Conservation (phyloP, 2,113 vertebrate genomes). For the Desmodus rotundus region DNA sequence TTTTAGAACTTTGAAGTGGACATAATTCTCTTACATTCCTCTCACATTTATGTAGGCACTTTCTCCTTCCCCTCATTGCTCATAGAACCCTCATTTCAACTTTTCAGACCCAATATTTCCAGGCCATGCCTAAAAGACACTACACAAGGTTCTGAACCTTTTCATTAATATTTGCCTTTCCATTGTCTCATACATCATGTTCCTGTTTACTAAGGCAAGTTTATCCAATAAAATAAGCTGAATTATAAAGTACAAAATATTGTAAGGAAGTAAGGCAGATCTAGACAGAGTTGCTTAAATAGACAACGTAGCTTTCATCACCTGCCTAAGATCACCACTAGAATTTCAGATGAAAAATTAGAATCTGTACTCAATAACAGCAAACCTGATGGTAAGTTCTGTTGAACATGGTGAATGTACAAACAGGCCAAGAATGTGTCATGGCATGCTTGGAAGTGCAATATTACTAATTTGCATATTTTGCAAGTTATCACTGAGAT, state of each 20-base stretch:
- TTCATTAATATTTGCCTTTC: neutral
- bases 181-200: neutral
- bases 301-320: slow-evolving; percentile 8
- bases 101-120: neutral
- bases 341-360: neutral
- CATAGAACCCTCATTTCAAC: neutral
- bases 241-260: neutral
- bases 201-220: neutral
- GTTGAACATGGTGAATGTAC: neutral
- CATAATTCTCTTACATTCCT: neutral
- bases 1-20: neutral
- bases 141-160: neutral
- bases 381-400: neutral
- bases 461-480: slow-evolving; percentile 68
- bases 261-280: neutral
- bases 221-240: neutral
- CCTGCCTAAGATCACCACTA: neutral
- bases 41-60: neutral
- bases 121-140: neutral
- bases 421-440: slow-evolving; percentile 46
- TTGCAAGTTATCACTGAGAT: slow-evolving; percentile 60
- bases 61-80: neutral
- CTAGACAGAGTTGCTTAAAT: neutral
- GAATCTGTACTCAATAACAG: neutral
- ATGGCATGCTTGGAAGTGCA: slow-evolving; percentile 36